These are phyloP conservation scores for Pectinophora gossypiella DNA, from an alignment of 1,140 invertebrate species.

Conservation along the genomic window DNA sequence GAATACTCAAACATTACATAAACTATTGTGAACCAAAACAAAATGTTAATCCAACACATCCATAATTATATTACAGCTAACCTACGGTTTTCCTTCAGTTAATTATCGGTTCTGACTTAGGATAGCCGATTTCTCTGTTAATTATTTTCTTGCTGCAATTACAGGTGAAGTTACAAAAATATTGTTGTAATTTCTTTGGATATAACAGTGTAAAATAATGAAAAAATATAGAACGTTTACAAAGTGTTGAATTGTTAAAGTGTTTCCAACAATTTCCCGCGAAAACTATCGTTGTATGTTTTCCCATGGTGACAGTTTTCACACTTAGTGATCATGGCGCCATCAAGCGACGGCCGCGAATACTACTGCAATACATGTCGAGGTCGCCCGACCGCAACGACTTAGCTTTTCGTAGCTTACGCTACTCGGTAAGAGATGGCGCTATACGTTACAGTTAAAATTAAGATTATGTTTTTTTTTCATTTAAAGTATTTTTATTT, in stretches of 20 bases:
- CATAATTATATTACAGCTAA: constrained; percentile 59
- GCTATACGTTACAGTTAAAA: constrained; percentile 14
- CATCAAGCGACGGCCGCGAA: constrained; percentile 67
- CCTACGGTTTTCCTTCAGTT: constrained; percentile 63
- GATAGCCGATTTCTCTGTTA: constrained; percentile 37
- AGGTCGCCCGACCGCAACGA: constrained; percentile 30
- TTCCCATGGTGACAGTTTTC: constrained; percentile 71
- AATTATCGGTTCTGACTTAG: constrained; percentile 35
- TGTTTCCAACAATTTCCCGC: constrained; percentile 1
- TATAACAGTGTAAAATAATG: too few relatives aligned
- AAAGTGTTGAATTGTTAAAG: too few relatives aligned
- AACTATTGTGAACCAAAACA: constrained; percentile 56
- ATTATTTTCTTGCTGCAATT: constrained; percentile 2
- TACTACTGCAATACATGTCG: constrained; percentile 55
- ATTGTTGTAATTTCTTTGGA: neutral
- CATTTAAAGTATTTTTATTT: constrained; percentile 21
- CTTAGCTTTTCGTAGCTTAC: constrained; percentile 31
- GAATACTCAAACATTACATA: constrained; percentile 52
- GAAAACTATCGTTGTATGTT: constrained; percentile 36
- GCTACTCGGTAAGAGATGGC: constrained; percentile 70
- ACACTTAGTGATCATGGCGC: constrained; percentile 66
- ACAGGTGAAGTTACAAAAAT: neutral
- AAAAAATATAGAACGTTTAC: too few relatives aligned
- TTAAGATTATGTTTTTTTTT: constrained; percentile 1
- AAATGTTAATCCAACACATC: constrained; percentile 63